Evolutionary conservation across 2,888 invertebrate genomes (phyloP), one percentile per base, ranked within the genome.

Genomic region (Thumatha senex): DNA sequence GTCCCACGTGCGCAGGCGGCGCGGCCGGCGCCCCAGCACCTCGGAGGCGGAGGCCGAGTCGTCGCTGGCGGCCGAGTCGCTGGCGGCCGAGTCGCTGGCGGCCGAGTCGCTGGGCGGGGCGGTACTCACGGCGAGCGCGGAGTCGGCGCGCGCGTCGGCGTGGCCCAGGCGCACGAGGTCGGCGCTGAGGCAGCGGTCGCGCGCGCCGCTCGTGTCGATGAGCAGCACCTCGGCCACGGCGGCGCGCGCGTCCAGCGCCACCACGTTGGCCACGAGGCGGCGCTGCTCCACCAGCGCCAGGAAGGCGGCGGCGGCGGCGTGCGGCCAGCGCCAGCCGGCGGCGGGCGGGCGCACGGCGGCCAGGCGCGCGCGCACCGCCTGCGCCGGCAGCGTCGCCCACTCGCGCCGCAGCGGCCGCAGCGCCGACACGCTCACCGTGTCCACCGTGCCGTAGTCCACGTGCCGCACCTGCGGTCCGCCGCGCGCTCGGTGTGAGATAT

Each of bases 381-480:
- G 93, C 73, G 86, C 88, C 35, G 92, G 89, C 66, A 93, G 79
- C 54, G 57, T 30, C 4, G 73, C 76, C 78, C 92, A 93, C 8
- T 0, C 0, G 40, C 66, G 64, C 31, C 78, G 79, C 62, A 93
- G 82, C 52, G 86, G 75, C 59, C 71, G 70, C 72, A 89, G 83
- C 58, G 5, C 29, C 7, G n/a, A 0, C 60, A 36, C 67, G 1
- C 24, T 0, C 63, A 82, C 84, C 49, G 70, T 67, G 54, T 84
- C 83, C 72, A 93, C 89, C 40, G 93, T 93, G 70, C 93, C 93
- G 80, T 92, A 93, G 85, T 93, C 93, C 61, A 93, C 81, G 80
- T 92, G 93, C 35, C 92, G 91, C 39, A 65, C 92, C 81, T 89
- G n/a, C n/a, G n/a, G n/a, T n/a, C n/a, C n/a, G n/a, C n/a, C n/a